phyloP scores from a whole-genome alignment of 2,113 vertebrate species.

The Alouatta palliata region DNA sequence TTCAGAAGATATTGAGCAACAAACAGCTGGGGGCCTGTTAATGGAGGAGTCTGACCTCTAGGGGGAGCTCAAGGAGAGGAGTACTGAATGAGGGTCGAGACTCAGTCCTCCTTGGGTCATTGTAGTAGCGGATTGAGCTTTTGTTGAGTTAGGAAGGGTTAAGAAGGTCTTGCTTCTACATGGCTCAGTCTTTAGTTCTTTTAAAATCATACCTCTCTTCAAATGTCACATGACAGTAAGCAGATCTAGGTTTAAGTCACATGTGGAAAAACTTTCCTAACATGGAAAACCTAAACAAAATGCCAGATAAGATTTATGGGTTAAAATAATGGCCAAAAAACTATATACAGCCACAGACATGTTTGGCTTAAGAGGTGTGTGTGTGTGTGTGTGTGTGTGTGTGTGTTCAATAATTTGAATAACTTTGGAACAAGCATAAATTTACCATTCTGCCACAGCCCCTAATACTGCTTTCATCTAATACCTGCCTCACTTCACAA shows the following conservation, averaged over 20 bases:
- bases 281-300: background rate
- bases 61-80: constrained; percentile 58
- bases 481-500: background rate
- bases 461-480: background rate
- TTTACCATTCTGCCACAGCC: background rate
- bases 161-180: background rate
- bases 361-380: background rate
- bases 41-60: background rate
- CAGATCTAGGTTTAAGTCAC: background rate
- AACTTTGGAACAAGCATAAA: background rate
- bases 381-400: background rate
- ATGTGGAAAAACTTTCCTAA: background rate
- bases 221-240: background rate
- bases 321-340: background rate
- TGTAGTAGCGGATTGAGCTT: background rate
- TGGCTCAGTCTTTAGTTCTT: background rate
- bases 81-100: background rate
- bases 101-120: background rate
- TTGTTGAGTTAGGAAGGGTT: background rate
- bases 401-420: background rate
- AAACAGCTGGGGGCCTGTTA: too few relatives aligned
- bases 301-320: background rate
- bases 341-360: background rate
- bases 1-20: background rate
- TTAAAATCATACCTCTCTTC: constrained; percentile 1